A percentile compares a stretch with the other conserved stretches of the same genome.
Evolutionary conservation across 2,888 invertebrate genomes (phyloP).

Genomic region (Parnassius smintheus): DNA sequence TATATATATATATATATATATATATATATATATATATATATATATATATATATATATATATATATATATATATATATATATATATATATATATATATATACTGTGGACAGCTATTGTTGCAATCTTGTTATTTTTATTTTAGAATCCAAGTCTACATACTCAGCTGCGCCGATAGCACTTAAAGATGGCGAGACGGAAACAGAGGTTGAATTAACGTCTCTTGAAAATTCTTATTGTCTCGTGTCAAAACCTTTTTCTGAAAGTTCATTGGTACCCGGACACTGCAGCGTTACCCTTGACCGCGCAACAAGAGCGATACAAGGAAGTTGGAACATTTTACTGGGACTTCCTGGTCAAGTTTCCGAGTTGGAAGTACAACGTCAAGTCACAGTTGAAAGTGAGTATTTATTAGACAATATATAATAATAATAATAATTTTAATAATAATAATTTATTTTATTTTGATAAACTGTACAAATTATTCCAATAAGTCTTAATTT

Average conservation of each 20-base stretch:
- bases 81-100: too few species aligned
- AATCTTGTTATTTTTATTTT: neutral
- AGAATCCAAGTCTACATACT: slow-evolving; percentile 32
- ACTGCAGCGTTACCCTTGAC: slow-evolving; percentile 61
- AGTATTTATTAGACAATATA: slow-evolving; percentile 13
- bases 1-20: too few species aligned
- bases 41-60: too few species aligned
- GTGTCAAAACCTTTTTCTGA: slow-evolving; percentile 67
- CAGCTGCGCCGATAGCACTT: slow-evolving; percentile 47
- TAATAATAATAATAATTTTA: too few species aligned
- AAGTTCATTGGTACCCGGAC: slow-evolving; percentile 60
- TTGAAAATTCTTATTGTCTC: slow-evolving; percentile 60
- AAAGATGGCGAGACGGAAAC: slow-evolving; percentile 52
- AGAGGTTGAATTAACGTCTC: slow-evolving; percentile 47
- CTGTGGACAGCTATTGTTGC: too few species aligned
- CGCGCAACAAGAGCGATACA: slow-evolving; percentile 65
- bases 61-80: too few species aligned
- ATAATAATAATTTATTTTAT: too few species aligned
- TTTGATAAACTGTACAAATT: too few species aligned
- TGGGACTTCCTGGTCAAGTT: slow-evolving; percentile 68
- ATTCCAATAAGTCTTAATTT: too few species aligned
- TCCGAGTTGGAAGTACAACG: slow-evolving; percentile 59
- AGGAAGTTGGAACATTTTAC: slow-evolving; percentile 67
- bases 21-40: too few species aligned
- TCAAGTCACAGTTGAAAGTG: slow-evolving; percentile 61